phyloP scores from a whole-genome alignment of 2,797 vertebrate genomes.

The Sebastes paucispinis region DNA sequence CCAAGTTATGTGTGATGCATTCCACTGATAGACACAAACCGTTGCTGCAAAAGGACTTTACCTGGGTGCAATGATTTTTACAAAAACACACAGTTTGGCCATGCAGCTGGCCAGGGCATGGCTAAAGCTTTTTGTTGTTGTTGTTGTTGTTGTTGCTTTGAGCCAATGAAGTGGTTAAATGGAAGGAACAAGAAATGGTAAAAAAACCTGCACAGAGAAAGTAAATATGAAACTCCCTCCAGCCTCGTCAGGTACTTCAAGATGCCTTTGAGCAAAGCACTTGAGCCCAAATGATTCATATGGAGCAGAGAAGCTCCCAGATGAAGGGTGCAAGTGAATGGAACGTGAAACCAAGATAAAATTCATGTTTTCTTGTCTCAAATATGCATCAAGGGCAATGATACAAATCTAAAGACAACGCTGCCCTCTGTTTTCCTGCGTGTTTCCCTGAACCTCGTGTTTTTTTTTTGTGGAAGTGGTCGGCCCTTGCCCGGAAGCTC shows the following conservation, averaged over 20 bases:
- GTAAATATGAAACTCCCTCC: background rate
- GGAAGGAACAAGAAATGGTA: background rate
- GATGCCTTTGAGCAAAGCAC: background rate
- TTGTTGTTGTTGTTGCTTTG: background rate
- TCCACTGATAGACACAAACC: background rate
- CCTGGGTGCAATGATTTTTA: background rate
- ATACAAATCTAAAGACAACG: background rate
- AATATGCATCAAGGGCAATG: background rate
- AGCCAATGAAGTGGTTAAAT: background rate
- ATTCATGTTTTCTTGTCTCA: background rate
- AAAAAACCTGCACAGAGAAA: background rate
- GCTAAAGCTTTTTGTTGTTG: too few species aligned
- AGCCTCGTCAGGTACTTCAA: background rate
- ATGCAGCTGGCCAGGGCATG: background rate
- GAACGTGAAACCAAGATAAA: background rate
- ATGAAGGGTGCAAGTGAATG: background rate
- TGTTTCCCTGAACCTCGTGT: constrained; percentile 9
- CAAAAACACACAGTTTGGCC: background rate
- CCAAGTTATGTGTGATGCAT: background rate
- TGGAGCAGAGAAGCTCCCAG: background rate
- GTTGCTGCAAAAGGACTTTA: background rate
- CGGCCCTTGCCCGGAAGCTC: constrained; percentile 52
- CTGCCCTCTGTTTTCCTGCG: constrained; percentile 1
- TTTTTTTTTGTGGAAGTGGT: constrained; percentile 41
- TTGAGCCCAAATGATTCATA: background rate